Percentiles rank a stretch among this genome's conserved stretches.
Evolutionary conservation across 2,113 vertebrate genomes (phyloP).

Genomic region (Muntiacus muntjak): DNA sequence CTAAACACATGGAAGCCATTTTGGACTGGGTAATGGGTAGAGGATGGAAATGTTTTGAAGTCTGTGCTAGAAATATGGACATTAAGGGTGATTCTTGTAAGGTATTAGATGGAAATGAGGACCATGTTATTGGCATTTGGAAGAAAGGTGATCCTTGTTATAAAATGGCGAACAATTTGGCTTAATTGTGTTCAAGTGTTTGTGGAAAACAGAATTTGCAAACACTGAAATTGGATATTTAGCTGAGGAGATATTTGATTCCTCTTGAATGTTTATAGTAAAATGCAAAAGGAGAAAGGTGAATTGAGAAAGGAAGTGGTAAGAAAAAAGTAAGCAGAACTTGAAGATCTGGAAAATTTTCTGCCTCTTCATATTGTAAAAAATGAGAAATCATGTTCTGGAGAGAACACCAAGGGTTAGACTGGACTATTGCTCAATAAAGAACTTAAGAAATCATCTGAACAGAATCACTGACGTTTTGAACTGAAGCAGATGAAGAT

Average conservation of each 20-base stretch:
- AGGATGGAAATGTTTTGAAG: not conserved
- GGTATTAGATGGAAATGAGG: not conserved
- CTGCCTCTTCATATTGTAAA: not conserved
- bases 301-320: not conserved
- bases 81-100: not conserved
- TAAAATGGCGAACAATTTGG: not conserved
- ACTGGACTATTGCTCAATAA: not conserved
- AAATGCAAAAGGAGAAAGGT: not conserved
- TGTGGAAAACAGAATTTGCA: not conserved
- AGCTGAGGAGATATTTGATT: not conserved
- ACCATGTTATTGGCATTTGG: not conserved
- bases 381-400: not conserved
- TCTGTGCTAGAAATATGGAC: not conserved
- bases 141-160: not conserved
- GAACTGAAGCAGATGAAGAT: not conserved
- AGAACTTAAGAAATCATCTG: not conserved
- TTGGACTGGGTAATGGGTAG: not conserved
- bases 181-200: not conserved
- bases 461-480: not conserved
- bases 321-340: not conserved
- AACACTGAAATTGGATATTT: not conserved
- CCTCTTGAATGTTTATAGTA: not conserved
- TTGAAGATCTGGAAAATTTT: not conserved
- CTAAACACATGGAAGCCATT: not conserved
- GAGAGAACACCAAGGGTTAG: not conserved